Base-by-base conservation (phyloP, 1,140 invertebrate genomes). In the Homalodisca vitripennis region DNA sequence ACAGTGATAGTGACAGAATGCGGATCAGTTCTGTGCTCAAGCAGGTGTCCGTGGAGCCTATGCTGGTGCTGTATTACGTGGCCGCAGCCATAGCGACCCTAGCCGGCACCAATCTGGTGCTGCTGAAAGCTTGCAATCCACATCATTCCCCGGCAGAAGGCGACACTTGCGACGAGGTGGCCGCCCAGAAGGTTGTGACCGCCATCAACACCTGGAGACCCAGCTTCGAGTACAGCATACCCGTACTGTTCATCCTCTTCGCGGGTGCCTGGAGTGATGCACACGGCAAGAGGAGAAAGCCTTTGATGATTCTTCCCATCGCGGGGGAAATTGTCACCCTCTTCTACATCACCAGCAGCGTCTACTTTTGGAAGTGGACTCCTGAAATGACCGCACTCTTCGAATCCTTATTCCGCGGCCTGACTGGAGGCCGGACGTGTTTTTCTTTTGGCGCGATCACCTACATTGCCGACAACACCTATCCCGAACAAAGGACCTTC, bases 371-470 rank as follows among this genome's bases (percentile, higher is more conserved):
- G 72, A 27, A 47, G 17, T 73, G 72, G 72, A 29, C 68, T 10
- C 72, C 72, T 1, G 31, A 55, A 24, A 32, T 66, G n/a, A 71
- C 72, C 53, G 82, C 66, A 76, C 77, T 32, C 73, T 78, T 79
- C 47, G 74, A 76, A 31, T 46, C 78, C 3, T 14, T 83, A 0
- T 79, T 77, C 29, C 78, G 80, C 14, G 62, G 71, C 47, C 24
- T 83, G 1, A 76, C 77, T 27, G 82, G 82, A 12, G 79, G 80
- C 0, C 76, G 75, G 64, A 77, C 79, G 1, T 78, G 77, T 1
- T 71, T 80, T 6, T 75, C 80, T 51, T 78, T 82, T 71, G 76
- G 78, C 17, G 73, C 78, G 1, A 81, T 81, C 69, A 81, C 81
- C 29, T 82, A 80, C 66, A 77, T 83, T 3, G 75, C 78, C 0